These are phyloP conservation scores for Bombus waltoni DNA, from an alignment of 1,140 invertebrate genomes.

Conservation along the genomic window DNA sequence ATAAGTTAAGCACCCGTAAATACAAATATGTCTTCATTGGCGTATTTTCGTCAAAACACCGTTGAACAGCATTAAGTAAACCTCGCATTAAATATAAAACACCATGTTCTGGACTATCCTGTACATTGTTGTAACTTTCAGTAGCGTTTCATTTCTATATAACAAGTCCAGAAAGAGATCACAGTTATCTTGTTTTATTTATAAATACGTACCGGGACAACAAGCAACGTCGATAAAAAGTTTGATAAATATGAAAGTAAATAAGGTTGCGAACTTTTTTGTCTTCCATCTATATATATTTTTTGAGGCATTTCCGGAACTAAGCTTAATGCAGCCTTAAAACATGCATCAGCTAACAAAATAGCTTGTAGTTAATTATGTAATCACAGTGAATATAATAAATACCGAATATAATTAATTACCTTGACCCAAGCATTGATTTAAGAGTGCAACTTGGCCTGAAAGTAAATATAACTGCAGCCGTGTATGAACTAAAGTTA, in stretches of 20 bases:
- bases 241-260: conserved; percentile 88
- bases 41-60: conserved; percentile 86
- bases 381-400: conserved; percentile 39
- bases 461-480: conserved; percentile 94
- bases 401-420: conserved; percentile 42
- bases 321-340: conserved; percentile 92
- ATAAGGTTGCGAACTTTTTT: conserved; percentile 88
- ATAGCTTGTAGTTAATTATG: conserved; percentile 29
- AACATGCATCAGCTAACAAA: conserved; percentile 93
- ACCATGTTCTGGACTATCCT: conserved; percentile 94
- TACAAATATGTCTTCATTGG: conserved; percentile 86
- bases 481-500: conserved; percentile 88
- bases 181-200: not conserved
- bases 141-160: conserved; percentile 9
- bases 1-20: conserved; percentile 88
- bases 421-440: conserved; percentile 97
- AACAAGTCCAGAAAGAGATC: not conserved
- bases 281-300: conserved; percentile 90
- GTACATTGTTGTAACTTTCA: conserved; percentile 40
- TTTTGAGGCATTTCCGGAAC: conserved; percentile 90
- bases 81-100: conserved; percentile 90
- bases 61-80: conserved; percentile 89
- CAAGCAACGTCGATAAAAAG: conserved; percentile 92
- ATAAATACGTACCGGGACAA: conserved; percentile 89
- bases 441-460: conserved; percentile 94